Conservation (phyloP, 2,797 vertebrate species). For the Neosilurus hyrtlii region DNA sequence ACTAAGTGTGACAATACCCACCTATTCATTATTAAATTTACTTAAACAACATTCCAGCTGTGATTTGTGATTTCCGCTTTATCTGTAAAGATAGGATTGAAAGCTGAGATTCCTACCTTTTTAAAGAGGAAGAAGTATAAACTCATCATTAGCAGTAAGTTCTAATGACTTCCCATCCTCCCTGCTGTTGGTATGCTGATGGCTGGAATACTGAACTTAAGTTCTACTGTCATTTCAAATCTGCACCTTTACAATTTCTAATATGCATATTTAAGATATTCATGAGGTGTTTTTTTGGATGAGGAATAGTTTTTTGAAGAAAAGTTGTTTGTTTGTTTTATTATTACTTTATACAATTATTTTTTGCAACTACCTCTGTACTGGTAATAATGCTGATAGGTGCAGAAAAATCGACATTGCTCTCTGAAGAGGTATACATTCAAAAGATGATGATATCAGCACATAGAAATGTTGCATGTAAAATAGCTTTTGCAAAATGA, state of each 20-base stretch:
- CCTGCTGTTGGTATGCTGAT: neutral
- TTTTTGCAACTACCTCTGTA: neutral
- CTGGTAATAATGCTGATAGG: neutral
- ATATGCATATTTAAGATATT: neutral
- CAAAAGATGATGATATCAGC: neutral
- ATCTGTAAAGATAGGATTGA: slow-evolving; percentile 9
- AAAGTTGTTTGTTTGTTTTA: too few species aligned
- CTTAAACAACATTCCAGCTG: neutral
- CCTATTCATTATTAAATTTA: too few species aligned
- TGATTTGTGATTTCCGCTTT: neutral
- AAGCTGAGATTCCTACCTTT: slow-evolving; percentile 7
- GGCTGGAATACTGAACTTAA: neutral
- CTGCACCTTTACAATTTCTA: neutral
- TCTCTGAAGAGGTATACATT: neutral
- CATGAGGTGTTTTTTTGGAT: too few species aligned
- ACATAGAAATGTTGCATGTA: neutral
- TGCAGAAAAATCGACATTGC: neutral
- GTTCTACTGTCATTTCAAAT: slow-evolving; percentile 25
- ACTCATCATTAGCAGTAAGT: slow-evolving; percentile 36
- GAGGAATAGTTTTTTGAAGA: too few species aligned
- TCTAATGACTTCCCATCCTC: slow-evolving; percentile 21
- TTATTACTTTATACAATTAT: too few species aligned
- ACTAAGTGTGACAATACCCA: neutral
- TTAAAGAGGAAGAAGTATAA: slow-evolving; percentile 26
- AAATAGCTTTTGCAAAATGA: neutral